These are phyloP conservation scores for Globodera ellingtonae DNA, from an alignment of 1,140 invertebrate genomes.

Conservation along the genomic window DNA sequence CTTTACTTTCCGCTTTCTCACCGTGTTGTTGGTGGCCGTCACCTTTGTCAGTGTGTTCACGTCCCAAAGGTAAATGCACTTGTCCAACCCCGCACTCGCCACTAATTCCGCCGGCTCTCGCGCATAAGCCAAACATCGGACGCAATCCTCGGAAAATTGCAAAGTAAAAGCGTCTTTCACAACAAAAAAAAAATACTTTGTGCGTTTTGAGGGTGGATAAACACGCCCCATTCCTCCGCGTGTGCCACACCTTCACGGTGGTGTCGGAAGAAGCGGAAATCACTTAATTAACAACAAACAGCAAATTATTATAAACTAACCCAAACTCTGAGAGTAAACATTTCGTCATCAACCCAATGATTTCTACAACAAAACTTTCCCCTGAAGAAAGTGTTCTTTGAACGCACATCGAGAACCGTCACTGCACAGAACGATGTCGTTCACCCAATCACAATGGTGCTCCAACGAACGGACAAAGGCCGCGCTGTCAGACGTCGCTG, in stretches of 20 bases:
- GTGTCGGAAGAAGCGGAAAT: conserved; percentile 98
- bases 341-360: not conserved
- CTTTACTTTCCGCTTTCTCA: conserved; percentile 76
- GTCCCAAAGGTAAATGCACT: conserved; percentile 97
- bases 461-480: conserved; percentile 74
- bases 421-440: conserved; percentile 96
- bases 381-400: conserved; percentile 4
- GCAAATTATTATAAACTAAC: not conserved
- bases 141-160: conserved; percentile 77
- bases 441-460: conserved; percentile 99
- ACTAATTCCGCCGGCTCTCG: conserved; percentile 87
- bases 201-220: conserved; percentile 96
- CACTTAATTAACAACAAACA: conserved; percentile 72
- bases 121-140: conserved; percentile 96
- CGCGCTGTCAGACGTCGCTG: conserved; percentile 12
- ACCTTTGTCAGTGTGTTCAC: conserved; percentile 95
- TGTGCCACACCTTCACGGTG: conserved; percentile 99
- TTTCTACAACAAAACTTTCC: not conserved
- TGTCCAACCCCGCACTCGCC: conserved; percentile 93
- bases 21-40: conserved; percentile 96
- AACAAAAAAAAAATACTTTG: conserved; percentile 70
- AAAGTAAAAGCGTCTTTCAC: not conserved
- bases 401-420: conserved; percentile 84
- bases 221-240: conserved; percentile 70
- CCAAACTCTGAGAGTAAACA: no score